These are phyloP conservation scores for Lucilia sericata DNA, from an alignment of 1,140 invertebrate genomes.

Conservation along the genomic window DNA sequence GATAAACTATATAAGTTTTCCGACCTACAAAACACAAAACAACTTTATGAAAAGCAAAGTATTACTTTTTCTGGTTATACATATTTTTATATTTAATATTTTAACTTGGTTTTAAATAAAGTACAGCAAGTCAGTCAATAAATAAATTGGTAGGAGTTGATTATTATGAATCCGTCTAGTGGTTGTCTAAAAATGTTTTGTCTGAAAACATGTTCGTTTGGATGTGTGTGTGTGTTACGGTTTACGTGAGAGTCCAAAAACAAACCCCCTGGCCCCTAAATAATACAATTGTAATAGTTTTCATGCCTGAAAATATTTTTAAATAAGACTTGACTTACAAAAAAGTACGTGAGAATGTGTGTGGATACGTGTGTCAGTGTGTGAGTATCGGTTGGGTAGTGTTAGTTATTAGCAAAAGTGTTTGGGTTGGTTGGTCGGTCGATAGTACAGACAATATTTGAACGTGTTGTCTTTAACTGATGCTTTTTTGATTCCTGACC, in stretches of 20 bases:
- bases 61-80: too few relatives aligned
- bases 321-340: background rate
- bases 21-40: background rate
- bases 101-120: background rate
- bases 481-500: slow-evolving; percentile 42
- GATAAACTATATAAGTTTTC: background rate
- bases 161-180: background rate
- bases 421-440: background rate
- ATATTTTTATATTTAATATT: background rate
- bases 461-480: slow-evolving; percentile 17
- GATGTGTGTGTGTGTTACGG: background rate
- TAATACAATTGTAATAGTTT: background rate
- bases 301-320: background rate
- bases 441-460: background rate
- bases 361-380: background rate
- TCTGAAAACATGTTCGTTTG: background rate
- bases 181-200: background rate
- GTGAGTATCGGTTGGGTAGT: too few relatives aligned
- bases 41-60: too few relatives aligned
- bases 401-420: background rate
- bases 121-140: too few relatives aligned
- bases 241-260: background rate
- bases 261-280: background rate
- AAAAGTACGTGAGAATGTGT: background rate
- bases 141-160: background rate